Evolutionary conservation across 2,113 vertebrate species (phyloP).

Genomic region (Malurus elegans): DNA sequence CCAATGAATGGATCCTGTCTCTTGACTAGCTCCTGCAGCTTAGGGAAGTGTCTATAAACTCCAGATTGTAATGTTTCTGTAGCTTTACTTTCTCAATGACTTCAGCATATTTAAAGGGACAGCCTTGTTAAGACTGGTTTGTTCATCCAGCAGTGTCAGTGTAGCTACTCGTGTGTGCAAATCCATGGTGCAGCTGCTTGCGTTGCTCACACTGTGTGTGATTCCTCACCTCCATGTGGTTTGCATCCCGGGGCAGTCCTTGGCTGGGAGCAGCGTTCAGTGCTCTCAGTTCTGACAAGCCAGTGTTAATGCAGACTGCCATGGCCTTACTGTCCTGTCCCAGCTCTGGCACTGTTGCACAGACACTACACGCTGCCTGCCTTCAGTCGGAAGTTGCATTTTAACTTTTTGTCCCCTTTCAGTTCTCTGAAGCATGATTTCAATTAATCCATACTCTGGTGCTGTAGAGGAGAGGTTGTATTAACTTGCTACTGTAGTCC

Average conservation of each 20-base stretch:
- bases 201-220: slow-evolving; percentile 67
- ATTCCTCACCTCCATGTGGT: slow-evolving; percentile 27
- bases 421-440: slow-evolving; percentile 64
- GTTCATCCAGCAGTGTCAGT: slow-evolving; percentile 23
- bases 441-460: slow-evolving; percentile 57
- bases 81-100: slow-evolving; percentile 58
- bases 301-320: slow-evolving; percentile 56
- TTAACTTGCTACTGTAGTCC: slow-evolving; percentile 57
- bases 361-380: slow-evolving; percentile 60
- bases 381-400: slow-evolving; percentile 26
- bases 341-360: slow-evolving; percentile 41
- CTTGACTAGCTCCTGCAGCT: slow-evolving; percentile 55
- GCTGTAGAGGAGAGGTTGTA: slow-evolving; percentile 66
- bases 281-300: background rate
- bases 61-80: slow-evolving; percentile 42
- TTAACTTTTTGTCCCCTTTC: slow-evolving; percentile 49
- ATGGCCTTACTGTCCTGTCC: slow-evolving; percentile 56
- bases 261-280: background rate
- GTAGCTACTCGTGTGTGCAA: slow-evolving; percentile 22
- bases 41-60: slow-evolving; percentile 24
- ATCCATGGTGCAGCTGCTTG: slow-evolving; percentile 26
- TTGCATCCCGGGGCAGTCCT: background rate
- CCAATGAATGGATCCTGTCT: slow-evolving; percentile 36
- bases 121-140: slow-evolving; percentile 21
- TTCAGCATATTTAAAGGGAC: slow-evolving; percentile 64